Evolutionary conservation across 2,888 invertebrate species (phyloP).

Genomic region (Ophion ellenae): DNA sequence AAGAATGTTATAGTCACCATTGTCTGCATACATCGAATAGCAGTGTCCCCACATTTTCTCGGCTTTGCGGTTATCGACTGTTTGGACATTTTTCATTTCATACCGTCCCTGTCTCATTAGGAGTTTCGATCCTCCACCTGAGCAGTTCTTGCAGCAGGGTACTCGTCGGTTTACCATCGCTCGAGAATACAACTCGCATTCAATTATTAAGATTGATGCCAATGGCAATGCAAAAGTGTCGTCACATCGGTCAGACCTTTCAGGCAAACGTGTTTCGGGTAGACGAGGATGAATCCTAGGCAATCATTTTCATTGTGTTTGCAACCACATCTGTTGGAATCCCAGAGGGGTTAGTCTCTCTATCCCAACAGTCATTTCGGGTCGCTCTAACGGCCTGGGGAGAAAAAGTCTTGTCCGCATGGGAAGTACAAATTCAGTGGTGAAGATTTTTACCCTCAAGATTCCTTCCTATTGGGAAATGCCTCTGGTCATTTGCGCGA

Average conservation of each 20-base stretch:
- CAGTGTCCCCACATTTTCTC: slow-evolving; percentile 47
- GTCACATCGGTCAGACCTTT: neutral
- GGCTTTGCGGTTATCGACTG: slow-evolving; percentile 14
- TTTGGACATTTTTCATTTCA: slow-evolving; percentile 13
- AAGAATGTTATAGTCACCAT: slow-evolving; percentile 19
- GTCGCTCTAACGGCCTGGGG: neutral
- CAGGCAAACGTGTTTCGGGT: neutral
- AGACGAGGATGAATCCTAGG: neutral
- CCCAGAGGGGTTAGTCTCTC: neutral
- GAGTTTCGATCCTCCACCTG: neutral
- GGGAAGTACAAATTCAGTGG: neutral
- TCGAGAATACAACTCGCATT: slow-evolving; percentile 18
- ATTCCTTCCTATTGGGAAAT: slow-evolving; percentile 9
- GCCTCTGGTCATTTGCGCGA: slow-evolving; percentile 1
- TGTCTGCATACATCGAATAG: slow-evolving; percentile 28
- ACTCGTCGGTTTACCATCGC: neutral
- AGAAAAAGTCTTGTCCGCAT: slow-evolving; percentile 12
- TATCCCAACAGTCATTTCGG: neutral
- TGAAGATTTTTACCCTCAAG: neutral
- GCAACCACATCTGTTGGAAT: neutral
- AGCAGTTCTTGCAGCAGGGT: neutral
- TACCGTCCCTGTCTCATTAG: slow-evolving; percentile 18
- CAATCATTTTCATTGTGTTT: slow-evolving; percentile 37
- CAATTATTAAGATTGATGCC: neutral
- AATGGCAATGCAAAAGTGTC: neutral